Percentiles rank a stretch among this genome's conserved stretches.
Conservation (phyloP, 2,797 vertebrate species). For the Pagetopsis macropterus region DNA sequence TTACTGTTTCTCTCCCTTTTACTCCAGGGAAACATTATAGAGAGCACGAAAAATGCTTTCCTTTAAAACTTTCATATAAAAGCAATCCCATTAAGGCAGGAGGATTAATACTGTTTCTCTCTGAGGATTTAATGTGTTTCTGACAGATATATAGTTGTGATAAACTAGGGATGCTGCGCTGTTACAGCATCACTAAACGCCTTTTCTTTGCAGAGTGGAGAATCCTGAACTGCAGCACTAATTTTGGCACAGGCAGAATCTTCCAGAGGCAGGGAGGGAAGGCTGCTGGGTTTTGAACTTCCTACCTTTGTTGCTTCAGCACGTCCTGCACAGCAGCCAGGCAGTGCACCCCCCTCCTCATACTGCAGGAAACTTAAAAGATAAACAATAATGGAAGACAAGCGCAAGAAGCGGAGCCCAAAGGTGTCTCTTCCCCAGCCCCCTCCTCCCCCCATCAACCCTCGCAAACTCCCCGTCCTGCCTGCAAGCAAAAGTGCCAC, state of each 20-base stretch:
- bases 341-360: constrained; percentile 1
- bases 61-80: background rate
- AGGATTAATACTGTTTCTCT: background rate
- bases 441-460: constrained; percentile 82
- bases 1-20: constrained; percentile 12
- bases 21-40: constrained; percentile 5
- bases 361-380: background rate
- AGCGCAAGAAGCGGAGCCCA: constrained; percentile 93
- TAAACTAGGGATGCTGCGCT: constrained; percentile 5
- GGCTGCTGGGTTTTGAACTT: constrained; percentile 51
- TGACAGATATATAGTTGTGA: background rate
- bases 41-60: constrained; percentile 4
- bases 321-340: constrained; percentile 42
- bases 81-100: background rate
- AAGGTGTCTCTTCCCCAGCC: constrained; percentile 90
- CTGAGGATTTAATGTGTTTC: constrained; percentile 4
- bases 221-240: constrained; percentile 37
- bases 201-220: constrained; percentile 30
- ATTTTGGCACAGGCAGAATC: constrained; percentile 37
- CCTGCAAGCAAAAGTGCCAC: constrained; percentile 92
- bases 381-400: constrained; percentile 88
- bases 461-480: constrained; percentile 88
- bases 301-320: constrained; percentile 66
- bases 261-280: constrained; percentile 16
- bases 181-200: constrained; percentile 10